A percentile compares a stretch with the other conserved stretches of the same genome.
Conservation (phyloP, 2,888 invertebrate species). For the Leptothorax acervorum region DNA sequence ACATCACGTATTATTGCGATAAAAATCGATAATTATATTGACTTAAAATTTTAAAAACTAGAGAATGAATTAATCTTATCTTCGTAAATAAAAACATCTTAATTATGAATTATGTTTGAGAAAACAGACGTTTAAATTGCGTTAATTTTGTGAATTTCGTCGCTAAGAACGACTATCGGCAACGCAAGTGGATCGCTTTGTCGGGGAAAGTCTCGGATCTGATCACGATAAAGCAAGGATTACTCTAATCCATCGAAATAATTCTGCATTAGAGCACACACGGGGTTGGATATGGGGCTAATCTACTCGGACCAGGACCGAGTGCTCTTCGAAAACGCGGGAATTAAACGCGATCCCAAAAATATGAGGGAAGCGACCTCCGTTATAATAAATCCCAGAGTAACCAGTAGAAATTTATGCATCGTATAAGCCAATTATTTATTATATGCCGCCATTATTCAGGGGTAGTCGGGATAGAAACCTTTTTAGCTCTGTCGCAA, state of each 20-base stretch:
- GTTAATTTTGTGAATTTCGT: background rate
- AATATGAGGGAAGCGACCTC: conserved; percentile 76
- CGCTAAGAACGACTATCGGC: background rate
- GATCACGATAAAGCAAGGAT: conserved; percentile 45
- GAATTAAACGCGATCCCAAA: conserved; percentile 79
- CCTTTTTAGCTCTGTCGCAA: conserved; percentile 42
- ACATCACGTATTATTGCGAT: background rate
- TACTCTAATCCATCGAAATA: conserved; percentile 60
- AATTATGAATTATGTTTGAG: background rate
- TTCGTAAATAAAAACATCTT: background rate
- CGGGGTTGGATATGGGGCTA: conserved; percentile 60
- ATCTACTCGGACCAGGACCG: conserved; percentile 61
- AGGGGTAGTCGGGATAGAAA: conserved; percentile 28
- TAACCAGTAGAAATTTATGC: conserved; percentile 69
- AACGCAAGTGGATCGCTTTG: conserved; percentile 27
- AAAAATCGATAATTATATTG: background rate
- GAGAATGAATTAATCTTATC: background rate
- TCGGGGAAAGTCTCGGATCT: conserved; percentile 30
- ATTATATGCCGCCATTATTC: conserved; percentile 66
- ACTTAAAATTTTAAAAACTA: background rate
- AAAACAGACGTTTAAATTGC: background rate
- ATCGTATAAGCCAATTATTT: conserved; percentile 77
- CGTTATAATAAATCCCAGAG: conserved; percentile 78
- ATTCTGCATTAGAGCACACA: conserved; percentile 68
- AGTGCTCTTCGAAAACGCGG: conserved; percentile 64